These are phyloP conservation scores for Metacarcinus magister DNA, from an alignment of 2,888 invertebrate species.

Conservation along the genomic window DNA sequence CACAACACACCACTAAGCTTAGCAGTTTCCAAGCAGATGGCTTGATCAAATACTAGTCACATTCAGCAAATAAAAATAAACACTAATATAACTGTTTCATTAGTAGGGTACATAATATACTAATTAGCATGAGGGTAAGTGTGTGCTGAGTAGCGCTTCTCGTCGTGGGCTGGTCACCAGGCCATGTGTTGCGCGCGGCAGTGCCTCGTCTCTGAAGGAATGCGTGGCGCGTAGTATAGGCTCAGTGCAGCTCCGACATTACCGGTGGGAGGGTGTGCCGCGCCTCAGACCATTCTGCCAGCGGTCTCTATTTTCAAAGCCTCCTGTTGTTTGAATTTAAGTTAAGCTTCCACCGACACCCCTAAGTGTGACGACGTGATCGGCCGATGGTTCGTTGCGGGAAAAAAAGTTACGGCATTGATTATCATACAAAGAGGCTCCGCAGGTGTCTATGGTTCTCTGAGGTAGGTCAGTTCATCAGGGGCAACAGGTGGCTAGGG, in stretches of 20 bases:
- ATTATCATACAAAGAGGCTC: background rate
- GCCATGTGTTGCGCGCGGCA: conserved; percentile 41
- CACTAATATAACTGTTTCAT: background rate
- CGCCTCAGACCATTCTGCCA: background rate
- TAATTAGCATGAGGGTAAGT: background rate
- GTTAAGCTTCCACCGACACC: background rate
- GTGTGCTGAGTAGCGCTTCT: background rate
- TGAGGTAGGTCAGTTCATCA: conserved; percentile 1
- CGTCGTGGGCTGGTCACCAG: background rate
- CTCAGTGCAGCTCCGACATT: conserved; percentile 36
- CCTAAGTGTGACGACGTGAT: background rate
- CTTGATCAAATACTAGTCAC: background rate
- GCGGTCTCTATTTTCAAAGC: background rate
- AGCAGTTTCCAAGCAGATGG: background rate
- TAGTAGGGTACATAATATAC: background rate
- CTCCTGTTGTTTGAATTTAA: background rate
- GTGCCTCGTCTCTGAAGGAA: conserved; percentile 36
- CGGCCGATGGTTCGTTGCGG: background rate
- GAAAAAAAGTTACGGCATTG: background rate
- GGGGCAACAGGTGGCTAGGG: conserved; percentile 28
- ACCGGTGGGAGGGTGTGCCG: conserved; percentile 12
- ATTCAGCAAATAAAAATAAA: background rate
- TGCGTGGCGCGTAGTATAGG: background rate
- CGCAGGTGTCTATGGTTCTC: background rate
- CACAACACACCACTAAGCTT: background rate